Conservation (phyloP, 2,888 invertebrate genomes). For the Bimastos eiseni region DNA sequence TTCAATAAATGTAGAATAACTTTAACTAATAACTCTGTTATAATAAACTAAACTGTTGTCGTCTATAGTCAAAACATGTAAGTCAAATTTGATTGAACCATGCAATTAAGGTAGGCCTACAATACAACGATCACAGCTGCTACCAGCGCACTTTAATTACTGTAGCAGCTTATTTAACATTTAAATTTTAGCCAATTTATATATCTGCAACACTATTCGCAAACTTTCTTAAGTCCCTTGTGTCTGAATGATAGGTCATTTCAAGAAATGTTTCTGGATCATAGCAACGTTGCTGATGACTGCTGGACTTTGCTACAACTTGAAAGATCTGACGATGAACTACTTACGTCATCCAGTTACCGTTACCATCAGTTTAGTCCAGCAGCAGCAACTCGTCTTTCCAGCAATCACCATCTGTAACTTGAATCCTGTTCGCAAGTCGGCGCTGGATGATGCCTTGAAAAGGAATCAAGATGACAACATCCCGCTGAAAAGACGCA, state of each 20-base stretch:
- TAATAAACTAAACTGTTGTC: too few species aligned
- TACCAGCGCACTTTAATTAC: not conserved
- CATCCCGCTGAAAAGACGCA: too few species aligned
- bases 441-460: not conserved
- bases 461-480: too few species aligned
- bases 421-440: constrained; percentile 33
- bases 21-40: too few species aligned
- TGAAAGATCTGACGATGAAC: not conserved
- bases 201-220: not conserved
- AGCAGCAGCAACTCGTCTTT: constrained; percentile 27
- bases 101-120: not conserved
- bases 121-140: not conserved
- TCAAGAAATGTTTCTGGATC: constrained; percentile 9
- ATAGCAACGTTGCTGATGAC: constrained; percentile 1
- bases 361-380: constrained; percentile 16
- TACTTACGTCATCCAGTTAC: constrained; percentile 30
- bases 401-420: constrained; percentile 37
- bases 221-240: not conserved
- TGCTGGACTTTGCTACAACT: constrained; percentile 17
- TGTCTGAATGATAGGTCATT: not conserved
- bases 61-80: too few species aligned
- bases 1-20: too few species aligned
- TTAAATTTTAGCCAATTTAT: too few species aligned
- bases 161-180: not conserved
- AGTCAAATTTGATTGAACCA: too few species aligned